Conservation (phyloP, 2,113 vertebrate genomes). For the Chionodraco myersi region DNA sequence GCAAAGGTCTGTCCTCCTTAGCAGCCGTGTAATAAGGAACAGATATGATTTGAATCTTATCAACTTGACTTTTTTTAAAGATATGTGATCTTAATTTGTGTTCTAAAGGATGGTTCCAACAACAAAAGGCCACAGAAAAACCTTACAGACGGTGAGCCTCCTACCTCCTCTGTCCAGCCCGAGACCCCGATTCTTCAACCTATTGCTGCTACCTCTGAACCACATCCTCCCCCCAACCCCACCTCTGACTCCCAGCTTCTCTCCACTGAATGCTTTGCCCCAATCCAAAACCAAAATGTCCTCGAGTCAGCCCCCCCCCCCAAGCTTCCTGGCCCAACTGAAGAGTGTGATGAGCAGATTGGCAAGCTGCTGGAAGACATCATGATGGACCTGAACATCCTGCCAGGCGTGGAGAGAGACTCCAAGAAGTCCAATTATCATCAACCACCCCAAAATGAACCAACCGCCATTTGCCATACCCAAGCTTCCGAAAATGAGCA, state of each 20-base stretch:
- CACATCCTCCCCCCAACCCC: neutral
- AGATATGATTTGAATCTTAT: too few species aligned
- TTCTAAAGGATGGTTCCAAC: conserved; percentile 22
- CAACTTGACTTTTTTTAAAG: too few species aligned
- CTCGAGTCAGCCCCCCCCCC: neutral
- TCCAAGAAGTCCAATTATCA: conserved; percentile 2
- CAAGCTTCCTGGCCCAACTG: conserved; percentile 25
- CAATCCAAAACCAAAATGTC: neutral
- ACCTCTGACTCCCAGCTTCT: neutral
- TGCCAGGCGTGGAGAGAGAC: conserved; percentile 60
- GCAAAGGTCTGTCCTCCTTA: too few species aligned
- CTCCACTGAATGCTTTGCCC: conserved; percentile 4
- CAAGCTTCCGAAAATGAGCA: neutral
- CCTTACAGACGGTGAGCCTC: neutral
- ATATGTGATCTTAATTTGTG: neutral
- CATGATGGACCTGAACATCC: conserved; percentile 79
- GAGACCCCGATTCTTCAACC: conserved; percentile 8
- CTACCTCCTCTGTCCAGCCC: neutral
- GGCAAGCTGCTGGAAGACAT: conserved; percentile 79
- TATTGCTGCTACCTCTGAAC: neutral
- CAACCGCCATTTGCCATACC: neutral
- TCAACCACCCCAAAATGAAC: neutral
- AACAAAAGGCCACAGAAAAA: neutral
- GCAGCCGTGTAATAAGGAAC: too few species aligned
- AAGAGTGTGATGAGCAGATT: conserved; percentile 77